A percentile compares a stretch with the other conserved stretches of the same genome.
Evolutionary conservation across 2,797 vertebrate species (phyloP).

Genomic region (Odontamblyopus rebecca): DNA sequence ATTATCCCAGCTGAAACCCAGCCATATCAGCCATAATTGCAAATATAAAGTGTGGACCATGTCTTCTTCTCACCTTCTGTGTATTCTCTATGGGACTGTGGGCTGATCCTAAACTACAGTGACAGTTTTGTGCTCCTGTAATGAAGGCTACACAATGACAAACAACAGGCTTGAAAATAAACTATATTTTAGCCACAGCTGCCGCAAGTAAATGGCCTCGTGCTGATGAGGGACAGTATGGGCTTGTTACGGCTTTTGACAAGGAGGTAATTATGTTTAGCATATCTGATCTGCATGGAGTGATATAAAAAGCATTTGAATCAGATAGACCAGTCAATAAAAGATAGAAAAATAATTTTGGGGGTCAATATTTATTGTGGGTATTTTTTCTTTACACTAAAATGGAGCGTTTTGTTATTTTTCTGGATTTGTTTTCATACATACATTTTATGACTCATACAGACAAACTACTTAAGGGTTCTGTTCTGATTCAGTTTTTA

Average conservation of each 20-base stretch:
- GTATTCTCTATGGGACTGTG: slow-evolving; percentile 27
- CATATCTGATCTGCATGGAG: slow-evolving; percentile 50
- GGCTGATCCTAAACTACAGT: slow-evolving; percentile 57
- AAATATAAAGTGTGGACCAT: neutral
- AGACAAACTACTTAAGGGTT: too few species aligned
- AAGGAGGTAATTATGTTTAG: slow-evolving; percentile 49
- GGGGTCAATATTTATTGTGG: too few species aligned
- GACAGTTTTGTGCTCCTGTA: slow-evolving; percentile 54
- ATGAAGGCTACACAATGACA: slow-evolving; percentile 60
- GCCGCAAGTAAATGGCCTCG: slow-evolving; percentile 42
- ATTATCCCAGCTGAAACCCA: neutral
- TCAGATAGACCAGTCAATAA: too few species aligned
- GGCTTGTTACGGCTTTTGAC: slow-evolving; percentile 40
- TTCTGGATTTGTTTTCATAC: too few species aligned
- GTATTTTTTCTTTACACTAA: too few species aligned
- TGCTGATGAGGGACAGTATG: slow-evolving; percentile 30
- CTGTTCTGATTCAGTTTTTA: too few species aligned
- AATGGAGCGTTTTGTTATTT: too few species aligned
- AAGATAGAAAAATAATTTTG: too few species aligned
- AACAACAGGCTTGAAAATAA: slow-evolving; percentile 46
- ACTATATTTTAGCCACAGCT: slow-evolving; percentile 36
- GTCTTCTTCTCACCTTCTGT: slow-evolving; percentile 11
- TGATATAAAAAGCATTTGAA: neutral
- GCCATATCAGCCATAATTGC: neutral
- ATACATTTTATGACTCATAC: too few species aligned